phyloP scores from a whole-genome alignment of 2,113 vertebrate genomes.

The Vulpes vulpes region DNA sequence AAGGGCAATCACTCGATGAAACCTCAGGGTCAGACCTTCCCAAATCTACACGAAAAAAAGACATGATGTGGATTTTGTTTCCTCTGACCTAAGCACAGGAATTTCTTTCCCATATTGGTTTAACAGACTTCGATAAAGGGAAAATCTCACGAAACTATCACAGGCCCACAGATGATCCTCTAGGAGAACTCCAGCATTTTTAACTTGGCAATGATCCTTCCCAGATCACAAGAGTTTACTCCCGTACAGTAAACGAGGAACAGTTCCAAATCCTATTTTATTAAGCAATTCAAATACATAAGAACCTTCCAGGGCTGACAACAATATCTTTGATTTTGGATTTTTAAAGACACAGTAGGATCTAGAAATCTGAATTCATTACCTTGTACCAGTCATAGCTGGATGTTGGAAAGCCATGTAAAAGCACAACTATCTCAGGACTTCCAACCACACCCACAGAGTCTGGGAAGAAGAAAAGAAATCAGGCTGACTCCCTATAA shows the following conservation, averaged over 20 bases:
- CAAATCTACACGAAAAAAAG: conserved; percentile 90
- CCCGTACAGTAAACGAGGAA: conserved; percentile 28
- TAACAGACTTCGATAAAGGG: neutral
- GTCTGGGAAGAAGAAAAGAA: conserved; percentile 86
- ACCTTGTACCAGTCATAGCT: conserved; percentile 99
- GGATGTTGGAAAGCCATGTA: conserved; percentile 97
- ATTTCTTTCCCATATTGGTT: neutral
- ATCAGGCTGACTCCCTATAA: neutral
- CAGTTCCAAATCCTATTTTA: conserved; percentile 50
- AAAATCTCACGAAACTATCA: neutral
- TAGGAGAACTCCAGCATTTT: neutral
- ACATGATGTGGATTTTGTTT: neutral
- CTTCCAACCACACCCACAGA: conserved; percentile 93
- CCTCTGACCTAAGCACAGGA: neutral
- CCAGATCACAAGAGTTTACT: conserved; percentile 2
- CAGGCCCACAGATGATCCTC: neutral
- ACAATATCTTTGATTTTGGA: conserved; percentile 21
- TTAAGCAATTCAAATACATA: conserved; percentile 33
- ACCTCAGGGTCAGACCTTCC: conserved; percentile 95
- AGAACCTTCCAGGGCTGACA: neutral
- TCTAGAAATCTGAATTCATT: conserved; percentile 52
- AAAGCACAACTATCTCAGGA: conserved; percentile 93
- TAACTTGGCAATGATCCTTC: conserved; percentile 32
- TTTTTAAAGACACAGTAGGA: neutral
- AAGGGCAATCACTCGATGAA: conserved; percentile 94